Base-by-base conservation (phyloP, 2,797 vertebrate species). In the Geotrypetes seraphini region DNA sequence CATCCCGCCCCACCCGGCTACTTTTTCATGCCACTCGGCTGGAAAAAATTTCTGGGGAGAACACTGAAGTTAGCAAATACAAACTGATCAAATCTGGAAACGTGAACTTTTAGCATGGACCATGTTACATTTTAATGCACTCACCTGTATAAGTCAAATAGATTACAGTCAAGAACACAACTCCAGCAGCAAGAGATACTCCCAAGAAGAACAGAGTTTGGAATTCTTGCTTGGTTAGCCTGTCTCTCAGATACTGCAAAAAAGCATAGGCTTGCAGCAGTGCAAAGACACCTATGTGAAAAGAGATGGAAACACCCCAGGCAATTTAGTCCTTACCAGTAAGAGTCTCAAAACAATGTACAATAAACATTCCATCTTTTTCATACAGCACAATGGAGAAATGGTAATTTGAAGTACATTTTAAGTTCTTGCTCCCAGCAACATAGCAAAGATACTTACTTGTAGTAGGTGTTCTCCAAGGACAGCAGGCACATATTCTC, bases 141-240 rank as follows among this genome's bases (percentile, higher is more conserved):
- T 59, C 58, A 97, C 96, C 96, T 85, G 95, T 97, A 36, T 99
- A 97, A 3, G 95, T 99, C 69, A 99, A 82, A 76, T 98, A 99
- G 65, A 99, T 96, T 52, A 97, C 95, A 0, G 91, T 92, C 57
- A 99, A 85, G 69, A 98, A 98, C 50, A 99, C 95, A 30, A 78
- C 66, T 14, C 92, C 91, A 8, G 95, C 96, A 46, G 93, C 92
- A 16, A 98, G 70, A 7, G 95, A 97, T 19, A 99, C 91, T 3
- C 93, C 95, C 42, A 98, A 80, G 70, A 99, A 95, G 82, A 99
- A 99, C 14, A 99, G 81, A 0, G 92, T 97, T 81, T 99, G 95
- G 68, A 99, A 99, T 75, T 99, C 95, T 57, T 99, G 95, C 50
- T 85, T 91, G 53, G 95, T 99, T 53, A 99, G 71, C 53, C 90